Conservation (phyloP, 2,113 vertebrate genomes). For the Cardinalis cardinalis region DNA sequence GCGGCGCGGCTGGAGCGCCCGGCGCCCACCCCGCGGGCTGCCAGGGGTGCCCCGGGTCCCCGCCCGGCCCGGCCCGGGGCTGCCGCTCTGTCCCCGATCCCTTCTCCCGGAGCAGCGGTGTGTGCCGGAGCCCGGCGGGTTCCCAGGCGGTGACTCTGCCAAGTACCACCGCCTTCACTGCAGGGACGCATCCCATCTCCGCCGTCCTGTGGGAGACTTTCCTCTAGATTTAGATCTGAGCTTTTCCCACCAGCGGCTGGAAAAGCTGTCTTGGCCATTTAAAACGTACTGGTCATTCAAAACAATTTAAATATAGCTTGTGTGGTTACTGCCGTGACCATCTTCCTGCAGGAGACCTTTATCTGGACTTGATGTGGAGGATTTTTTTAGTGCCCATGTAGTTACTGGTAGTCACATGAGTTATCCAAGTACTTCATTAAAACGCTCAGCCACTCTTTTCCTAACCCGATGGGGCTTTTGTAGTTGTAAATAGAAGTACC, state of each 20-base stretch:
- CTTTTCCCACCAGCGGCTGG: not conserved
- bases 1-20: not conserved
- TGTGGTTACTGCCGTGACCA: not conserved
- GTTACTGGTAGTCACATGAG: slow-evolving; percentile 28
- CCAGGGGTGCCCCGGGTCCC: not conserved
- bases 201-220: not conserved
- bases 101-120: not conserved
- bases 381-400: not conserved
- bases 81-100: not conserved
- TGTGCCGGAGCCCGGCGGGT: not conserved
- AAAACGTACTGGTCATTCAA: not conserved
- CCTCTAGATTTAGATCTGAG: not conserved
- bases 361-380: not conserved
- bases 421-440: not conserved
- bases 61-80: not conserved
- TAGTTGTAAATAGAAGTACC: slow-evolving; percentile 11
- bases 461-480: not conserved
- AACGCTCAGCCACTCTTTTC: not conserved
- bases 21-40: not conserved
- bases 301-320: not conserved
- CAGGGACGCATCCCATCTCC: not conserved
- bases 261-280: not conserved
- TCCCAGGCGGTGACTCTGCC: not conserved
- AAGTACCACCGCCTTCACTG: not conserved
- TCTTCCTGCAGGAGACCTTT: not conserved